Percentiles rank a stretch among this genome's conserved stretches.
Evolutionary conservation across 2,888 invertebrate genomes (phyloP).

Genomic region (Callyntrura guangdongensis): DNA sequence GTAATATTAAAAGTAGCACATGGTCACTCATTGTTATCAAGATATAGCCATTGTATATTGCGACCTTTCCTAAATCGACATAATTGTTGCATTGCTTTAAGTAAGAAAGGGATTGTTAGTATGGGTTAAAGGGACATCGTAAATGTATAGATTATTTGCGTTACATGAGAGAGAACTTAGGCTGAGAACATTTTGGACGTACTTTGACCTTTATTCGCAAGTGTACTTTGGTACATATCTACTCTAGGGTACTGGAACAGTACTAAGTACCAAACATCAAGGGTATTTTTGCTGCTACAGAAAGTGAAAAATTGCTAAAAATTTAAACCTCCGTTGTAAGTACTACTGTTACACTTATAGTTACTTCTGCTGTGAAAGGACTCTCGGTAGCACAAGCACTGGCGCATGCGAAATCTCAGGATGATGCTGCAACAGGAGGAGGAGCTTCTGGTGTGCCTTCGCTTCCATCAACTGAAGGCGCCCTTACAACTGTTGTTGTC

Average conservation of each 20-base stretch:
- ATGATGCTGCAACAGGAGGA: constrained; percentile 58
- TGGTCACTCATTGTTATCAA: constrained; percentile 58
- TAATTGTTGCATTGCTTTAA: constrained; percentile 71
- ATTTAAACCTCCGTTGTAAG: constrained; percentile 68
- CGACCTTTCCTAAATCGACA: not conserved
- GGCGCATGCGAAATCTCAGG: constrained; percentile 74
- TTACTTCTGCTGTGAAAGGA: constrained; percentile 61
- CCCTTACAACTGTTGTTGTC: constrained; percentile 77
- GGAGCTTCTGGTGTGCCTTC: constrained; percentile 65
- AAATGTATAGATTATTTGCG: not conserved
- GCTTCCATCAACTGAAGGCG: constrained; percentile 71
- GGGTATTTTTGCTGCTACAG: not conserved
- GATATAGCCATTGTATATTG: constrained; percentile 17
- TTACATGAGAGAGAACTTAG: constrained; percentile 55
- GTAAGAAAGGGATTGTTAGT: not conserved
- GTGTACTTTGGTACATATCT: not conserved
- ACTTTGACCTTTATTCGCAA: constrained; percentile 5
- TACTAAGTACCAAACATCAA: not conserved
- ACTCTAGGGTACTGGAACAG: constrained; percentile 16
- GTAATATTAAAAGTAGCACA: constrained; percentile 70
- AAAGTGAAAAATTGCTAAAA: constrained; percentile 46
- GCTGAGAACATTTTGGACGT: constrained; percentile 69
- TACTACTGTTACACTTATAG: constrained; percentile 77
- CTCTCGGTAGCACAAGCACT: constrained; percentile 51
- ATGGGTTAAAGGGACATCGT: not conserved